Percentiles rank a stretch among this genome's conserved stretches.
Evolutionary conservation across 2,797 vertebrate genomes (phyloP).

Genomic region (Salmo trutta): DNA sequence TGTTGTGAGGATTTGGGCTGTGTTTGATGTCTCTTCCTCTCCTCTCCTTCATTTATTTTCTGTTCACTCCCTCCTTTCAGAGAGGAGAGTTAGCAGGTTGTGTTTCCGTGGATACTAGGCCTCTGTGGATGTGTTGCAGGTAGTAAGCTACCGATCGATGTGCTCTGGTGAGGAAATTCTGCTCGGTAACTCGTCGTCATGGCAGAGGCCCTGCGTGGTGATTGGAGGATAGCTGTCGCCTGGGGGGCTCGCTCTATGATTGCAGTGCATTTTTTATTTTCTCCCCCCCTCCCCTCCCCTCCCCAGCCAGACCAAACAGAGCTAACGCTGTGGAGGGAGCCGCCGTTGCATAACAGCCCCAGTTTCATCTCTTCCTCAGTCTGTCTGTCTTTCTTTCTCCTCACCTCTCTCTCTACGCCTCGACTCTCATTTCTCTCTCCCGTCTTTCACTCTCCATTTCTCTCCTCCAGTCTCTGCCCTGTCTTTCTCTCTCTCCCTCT

Average conservation of each 20-base stretch:
- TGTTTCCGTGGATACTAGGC: neutral
- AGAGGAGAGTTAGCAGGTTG: neutral
- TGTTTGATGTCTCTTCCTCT: neutral
- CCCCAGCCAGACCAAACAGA: slow-evolving; percentile 11
- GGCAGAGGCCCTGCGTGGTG: slow-evolving; percentile 49
- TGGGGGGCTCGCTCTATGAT: slow-evolving; percentile 21
- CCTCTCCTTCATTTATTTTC: neutral
- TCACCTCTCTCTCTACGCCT: neutral
- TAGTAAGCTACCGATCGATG: slow-evolving; percentile 8
- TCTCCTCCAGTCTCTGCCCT: neutral
- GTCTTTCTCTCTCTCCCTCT: neutral
- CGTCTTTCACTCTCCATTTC: slow-evolving; percentile 3
- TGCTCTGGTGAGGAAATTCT: slow-evolving; percentile 51
- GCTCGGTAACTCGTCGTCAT: slow-evolving; percentile 67
- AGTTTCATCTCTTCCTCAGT: neutral
- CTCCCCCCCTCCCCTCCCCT: neutral
- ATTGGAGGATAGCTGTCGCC: slow-evolving; percentile 55
- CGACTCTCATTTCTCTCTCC: neutral
- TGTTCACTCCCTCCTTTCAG: neutral
- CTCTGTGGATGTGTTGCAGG: slow-evolving; percentile 16
- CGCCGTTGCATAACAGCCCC: slow-evolving; percentile 32
- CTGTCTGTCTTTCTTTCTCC: neutral
- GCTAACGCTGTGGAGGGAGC: slow-evolving; percentile 5
- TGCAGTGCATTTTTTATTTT: neutral
- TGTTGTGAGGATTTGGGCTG: neutral